Conservation (phyloP, 1,140 invertebrate genomes). For the Zaprionus kolodkinae region DNA sequence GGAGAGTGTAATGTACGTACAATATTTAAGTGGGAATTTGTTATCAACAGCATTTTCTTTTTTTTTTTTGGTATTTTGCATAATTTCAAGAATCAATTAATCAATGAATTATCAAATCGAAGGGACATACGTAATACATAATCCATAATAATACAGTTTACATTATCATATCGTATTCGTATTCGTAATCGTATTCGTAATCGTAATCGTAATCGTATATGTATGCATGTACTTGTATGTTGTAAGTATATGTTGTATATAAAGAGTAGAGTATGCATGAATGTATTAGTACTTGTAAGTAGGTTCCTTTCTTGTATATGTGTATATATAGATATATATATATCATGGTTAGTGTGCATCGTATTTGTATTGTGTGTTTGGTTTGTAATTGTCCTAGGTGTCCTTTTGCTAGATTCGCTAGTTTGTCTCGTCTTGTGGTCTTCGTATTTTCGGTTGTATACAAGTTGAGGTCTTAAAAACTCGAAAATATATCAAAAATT, state of each 20-base stretch:
- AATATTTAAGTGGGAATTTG: conserved; percentile 68
- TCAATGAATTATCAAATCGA: conserved; percentile 64
- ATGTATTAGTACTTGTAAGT: conserved; percentile 40
- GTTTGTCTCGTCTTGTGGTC: conserved; percentile 48
- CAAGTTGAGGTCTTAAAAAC: conserved; percentile 71
- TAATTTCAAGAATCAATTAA: conserved; percentile 36
- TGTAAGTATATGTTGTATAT: conserved; percentile 24
- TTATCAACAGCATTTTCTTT: conserved; percentile 65
- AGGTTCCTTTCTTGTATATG: conserved; percentile 1
- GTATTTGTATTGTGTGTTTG: conserved; percentile 33
- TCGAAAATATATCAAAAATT: conserved; percentile 80
- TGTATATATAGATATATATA: conserved; percentile 33
- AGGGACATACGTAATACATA: conserved; percentile 69
- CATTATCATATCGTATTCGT: conserved; percentile 59
- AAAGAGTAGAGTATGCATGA: conserved; percentile 46
- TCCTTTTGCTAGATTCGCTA: conserved; percentile 74
- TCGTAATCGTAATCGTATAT: conserved; percentile 47
- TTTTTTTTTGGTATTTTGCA: neutral
- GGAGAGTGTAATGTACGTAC: conserved; percentile 59
- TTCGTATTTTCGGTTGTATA: conserved; percentile 58
- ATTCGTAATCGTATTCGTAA: conserved; percentile 40
- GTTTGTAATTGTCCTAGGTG: conserved; percentile 73
- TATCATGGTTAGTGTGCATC: conserved; percentile 36
- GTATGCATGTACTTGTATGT: conserved; percentile 39
- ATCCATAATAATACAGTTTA: conserved; percentile 63